phyloP scores from a whole-genome alignment of 2,888 invertebrate species.

The Leistus spinibarbis region DNA sequence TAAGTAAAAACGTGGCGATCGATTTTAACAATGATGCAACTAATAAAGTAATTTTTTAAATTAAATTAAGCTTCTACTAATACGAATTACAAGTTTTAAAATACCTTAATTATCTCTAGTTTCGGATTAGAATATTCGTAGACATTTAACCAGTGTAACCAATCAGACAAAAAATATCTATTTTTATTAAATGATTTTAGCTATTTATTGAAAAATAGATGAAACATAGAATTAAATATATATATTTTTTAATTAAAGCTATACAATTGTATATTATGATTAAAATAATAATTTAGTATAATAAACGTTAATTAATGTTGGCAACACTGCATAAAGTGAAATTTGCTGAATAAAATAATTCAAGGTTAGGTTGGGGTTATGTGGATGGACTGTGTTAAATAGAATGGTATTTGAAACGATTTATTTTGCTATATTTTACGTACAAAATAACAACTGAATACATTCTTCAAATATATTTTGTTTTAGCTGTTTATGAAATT shows the following conservation, averaged over 20 bases:
- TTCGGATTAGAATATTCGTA: neutral
- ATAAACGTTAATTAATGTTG: no score
- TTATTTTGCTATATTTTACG: neutral
- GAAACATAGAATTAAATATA: no score
- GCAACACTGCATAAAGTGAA: no score
- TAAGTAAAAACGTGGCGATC: constrained; percentile 1
- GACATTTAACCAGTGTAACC: neutral
- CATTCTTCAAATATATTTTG: neutral
- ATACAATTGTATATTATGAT: no score
- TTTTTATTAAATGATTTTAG: no score
- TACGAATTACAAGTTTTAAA: neutral
- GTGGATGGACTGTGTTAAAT: no score
- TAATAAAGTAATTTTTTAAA: neutral
- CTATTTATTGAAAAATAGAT: no score
- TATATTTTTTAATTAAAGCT: no score
- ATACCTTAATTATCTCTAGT: neutral
- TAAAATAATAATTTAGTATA: no score
- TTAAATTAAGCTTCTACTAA: neutral
- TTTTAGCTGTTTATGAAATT: neutral
- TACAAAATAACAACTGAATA: neutral
- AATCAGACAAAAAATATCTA: neutral
- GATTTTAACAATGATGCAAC: constrained; percentile 4
- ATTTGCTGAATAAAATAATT: no score
- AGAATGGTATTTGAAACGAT: neutral
- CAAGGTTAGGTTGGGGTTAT: no score